Percentiles rank a stretch among this genome's conserved stretches.
phyloP scores from a whole-genome alignment of 2,797 vertebrate species.

The Gallinago stenura region DNA sequence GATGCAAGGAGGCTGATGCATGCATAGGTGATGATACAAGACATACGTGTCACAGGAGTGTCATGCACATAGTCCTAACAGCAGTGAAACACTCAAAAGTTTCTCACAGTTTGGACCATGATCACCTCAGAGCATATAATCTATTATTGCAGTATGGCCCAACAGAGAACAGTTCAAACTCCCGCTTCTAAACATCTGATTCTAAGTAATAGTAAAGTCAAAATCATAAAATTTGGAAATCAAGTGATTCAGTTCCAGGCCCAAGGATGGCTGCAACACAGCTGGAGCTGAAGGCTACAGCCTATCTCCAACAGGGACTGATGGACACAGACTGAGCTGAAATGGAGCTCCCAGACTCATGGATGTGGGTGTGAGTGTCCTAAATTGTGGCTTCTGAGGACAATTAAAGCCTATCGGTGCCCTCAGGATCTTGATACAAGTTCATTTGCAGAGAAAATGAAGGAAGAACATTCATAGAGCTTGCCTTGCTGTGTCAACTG shows the following conservation, averaged over 20 bases:
- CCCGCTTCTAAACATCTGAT: neutral
- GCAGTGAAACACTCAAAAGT: neutral
- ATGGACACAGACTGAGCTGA: neutral
- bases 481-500: neutral
- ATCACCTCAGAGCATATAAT: neutral
- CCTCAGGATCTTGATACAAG: neutral
- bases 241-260: neutral
- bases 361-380: neutral
- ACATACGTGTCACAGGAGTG: neutral
- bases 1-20: neutral
- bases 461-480: neutral
- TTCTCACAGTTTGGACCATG: neutral
- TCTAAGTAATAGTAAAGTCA: neutral
- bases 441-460: neutral
- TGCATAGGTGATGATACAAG: neutral
- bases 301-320: neutral
- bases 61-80: neutral
- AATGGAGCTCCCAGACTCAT: fast-evolving
- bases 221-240: neutral
- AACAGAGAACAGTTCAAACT: neutral
- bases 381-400: neutral
- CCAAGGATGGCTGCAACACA: neutral
- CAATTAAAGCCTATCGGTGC: neutral
- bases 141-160: neutral
- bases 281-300: neutral